Evolutionary conservation across 2,797 vertebrate genomes (phyloP), one percentile per base, ranked within the genome.

Genomic region (Muscicapa striata): DNA sequence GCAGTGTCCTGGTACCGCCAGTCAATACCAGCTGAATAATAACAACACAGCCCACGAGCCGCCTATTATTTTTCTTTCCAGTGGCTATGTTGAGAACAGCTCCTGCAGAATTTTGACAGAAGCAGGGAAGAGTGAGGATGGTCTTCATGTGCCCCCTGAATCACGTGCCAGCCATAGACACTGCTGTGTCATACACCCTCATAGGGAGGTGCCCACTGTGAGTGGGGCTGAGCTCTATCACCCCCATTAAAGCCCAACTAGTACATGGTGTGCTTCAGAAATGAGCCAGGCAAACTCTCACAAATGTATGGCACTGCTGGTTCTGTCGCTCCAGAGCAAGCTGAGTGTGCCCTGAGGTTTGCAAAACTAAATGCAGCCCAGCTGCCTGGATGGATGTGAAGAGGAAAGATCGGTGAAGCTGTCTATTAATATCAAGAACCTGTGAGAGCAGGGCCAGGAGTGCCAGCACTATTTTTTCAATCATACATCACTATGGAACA

Each of bases 21-120:
- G 86, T 96, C 93, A 92, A 84, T 64, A 92, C 51, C 86, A 96
- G 87, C 76, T 32, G 26, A 96, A 96, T 83, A 96, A 94, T 16
- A 95, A 74, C 76, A 77, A 30, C 76, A 68, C 78, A 83, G 83
- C 46, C 85, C 27, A 55, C 0, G 2, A 93, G 88, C 74, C 69
- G 82, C 89, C 72, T 90, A 72, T 93, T 91, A 73, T 89, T 96
- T 83, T 80, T 85, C 75, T 75, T 90, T 59, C 68, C 54, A 84
- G 57, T 32, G 83, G 48, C 52, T 64, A 40, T 86, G 84, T 51
- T 57, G 22, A 92, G 81, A 90, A 94, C 11, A 34, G 68, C 6
- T 95, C 73, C 77, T 67, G 54, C 62, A 74, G 90, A 85, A 96
- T 94, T 96, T 64, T 84, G 89, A 78, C 79, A 94, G 84, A 91